These are phyloP conservation scores for Conopomorpha cramerella DNA, from an alignment of 1,140 invertebrate species.

Conservation along the genomic window DNA sequence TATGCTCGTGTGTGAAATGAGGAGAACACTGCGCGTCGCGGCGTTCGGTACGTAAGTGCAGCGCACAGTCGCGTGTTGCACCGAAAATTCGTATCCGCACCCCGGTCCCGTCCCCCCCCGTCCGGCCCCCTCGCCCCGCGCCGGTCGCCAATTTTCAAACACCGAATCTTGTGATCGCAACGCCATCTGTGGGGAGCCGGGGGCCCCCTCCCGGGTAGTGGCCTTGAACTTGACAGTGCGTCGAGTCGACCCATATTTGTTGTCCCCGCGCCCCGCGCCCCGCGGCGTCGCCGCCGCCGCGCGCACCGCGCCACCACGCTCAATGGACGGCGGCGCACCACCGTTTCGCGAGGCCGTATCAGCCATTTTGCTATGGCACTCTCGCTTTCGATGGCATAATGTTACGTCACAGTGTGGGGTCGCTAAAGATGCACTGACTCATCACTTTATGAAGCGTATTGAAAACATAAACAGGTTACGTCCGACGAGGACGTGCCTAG, in stretches of 20 bases:
- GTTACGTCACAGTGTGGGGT: conserved; percentile 27
- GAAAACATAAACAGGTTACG: too few relatives aligned
- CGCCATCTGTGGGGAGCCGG: conserved; percentile 48
- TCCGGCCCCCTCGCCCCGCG: too few relatives aligned
- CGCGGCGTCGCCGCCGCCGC: conserved; percentile 31
- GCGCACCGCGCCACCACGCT: too few relatives aligned
- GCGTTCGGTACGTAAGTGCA: conserved; percentile 52
- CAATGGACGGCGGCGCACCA: conserved; percentile 40
- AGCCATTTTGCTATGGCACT: conserved; percentile 18
- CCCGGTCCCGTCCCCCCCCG: conserved; percentile 22
- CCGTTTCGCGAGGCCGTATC: conserved; percentile 31
- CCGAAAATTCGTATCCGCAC: conserved; percentile 52
- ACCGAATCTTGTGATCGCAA: conserved; percentile 26
- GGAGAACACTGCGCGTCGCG: conserved; percentile 47
- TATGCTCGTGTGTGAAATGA: conserved; percentile 13
- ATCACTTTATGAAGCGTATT: too few relatives aligned
- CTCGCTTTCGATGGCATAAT: conserved; percentile 40
- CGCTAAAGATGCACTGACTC: too few relatives aligned
- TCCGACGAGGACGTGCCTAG: neutral
- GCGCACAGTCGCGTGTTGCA: conserved; percentile 48
- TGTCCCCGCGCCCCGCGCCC: conserved; percentile 17
- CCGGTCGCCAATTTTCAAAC: conserved; percentile 38
- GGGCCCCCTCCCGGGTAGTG: conserved; percentile 25
- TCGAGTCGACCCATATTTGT: conserved; percentile 49
- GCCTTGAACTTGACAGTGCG: conserved; percentile 53